Evolutionary conservation across 2,797 vertebrate genomes (phyloP), one percentile per base, ranked within the genome.

Genomic region (Steatocranus sp.): DNA sequence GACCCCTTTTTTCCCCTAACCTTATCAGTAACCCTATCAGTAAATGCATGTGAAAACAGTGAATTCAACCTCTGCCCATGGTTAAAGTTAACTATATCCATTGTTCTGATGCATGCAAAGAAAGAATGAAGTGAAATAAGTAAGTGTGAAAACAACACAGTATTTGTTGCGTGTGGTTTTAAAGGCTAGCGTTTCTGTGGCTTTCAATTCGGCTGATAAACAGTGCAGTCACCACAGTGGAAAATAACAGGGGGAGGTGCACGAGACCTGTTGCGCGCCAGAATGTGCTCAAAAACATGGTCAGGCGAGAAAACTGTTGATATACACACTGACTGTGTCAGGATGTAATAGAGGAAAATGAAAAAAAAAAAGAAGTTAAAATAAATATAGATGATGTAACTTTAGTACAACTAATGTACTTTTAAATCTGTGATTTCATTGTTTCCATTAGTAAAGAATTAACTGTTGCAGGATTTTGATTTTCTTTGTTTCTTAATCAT

Each of bases 1-100:
- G 30, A 12, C 10, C 0, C 56, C 6, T n/a, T 5, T 61, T 11
- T 4, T 0, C 0, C 0, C 23, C 11, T 61, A 34, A 61, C 8
- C 1, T 5, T 56, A 17, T 10, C 11, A 56, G 53, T 58, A 34
- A 61, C 8, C 0, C 54, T 32, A 4, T 58, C 5, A 58, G 54
- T 14, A 12, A 63, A n/a, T 63, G 2, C 32, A 38, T 20, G 3
- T 63, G 18, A 63, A 63, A 38, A 63, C 18, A 63, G 32, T 63
- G 0, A 36, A 36, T 20, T 1, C 32, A 58, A 6, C 54, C 5
- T 18, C 54, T 58, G 17, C 54, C 32, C 27, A 32, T 4, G 27
- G 27, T 32, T 32, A 36, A 3, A 34, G 30, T 0, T 17, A 58
- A 32, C 17, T 58, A 32, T 58, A 32, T 58, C 2, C 5, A 10